Evolutionary conservation across 2,113 vertebrate genomes (phyloP), one percentile per base, ranked within the genome.

Genomic region (Pithys albifrons): DNA sequence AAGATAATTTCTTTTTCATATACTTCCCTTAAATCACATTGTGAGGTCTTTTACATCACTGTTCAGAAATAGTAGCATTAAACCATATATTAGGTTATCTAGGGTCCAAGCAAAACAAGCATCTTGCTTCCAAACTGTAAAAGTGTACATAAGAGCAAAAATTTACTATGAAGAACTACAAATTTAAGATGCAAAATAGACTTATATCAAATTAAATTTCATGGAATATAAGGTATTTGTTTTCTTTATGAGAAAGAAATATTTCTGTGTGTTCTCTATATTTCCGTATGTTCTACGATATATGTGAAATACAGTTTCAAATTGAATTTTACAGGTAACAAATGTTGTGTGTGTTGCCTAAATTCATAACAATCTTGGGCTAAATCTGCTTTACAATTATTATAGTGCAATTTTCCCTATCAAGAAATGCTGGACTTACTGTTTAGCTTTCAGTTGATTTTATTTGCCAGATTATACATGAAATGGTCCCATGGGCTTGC

Each of bases 401-500:
- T 95, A 87, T 74, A 94, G 65, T 82, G 78, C 76, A 95, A 97
- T 98, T 97, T 97, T 96, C 94, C 86, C 95, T 93, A 77, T 76
- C 87, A 91, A 95, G 95, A 95, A 97, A 97, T 95, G 83, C 35
- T 73, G 95, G 96, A 97, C 93, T 97, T 97, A 86, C 95, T 96
- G 95, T 97, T 98, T 98, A 97, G 96, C 96, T 98, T 97, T 97
- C 93, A 96, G 95, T 69, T 97, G 97, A 98, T 97, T 98, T 98
- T 97, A 98, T 98, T 98, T 97, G 95, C 85, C 85, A 96, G 97
- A 97, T 98, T 98, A 97, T 95, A 96, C 87, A 95, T 89, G 96
- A 98, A 98, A 97, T 77, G 93, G 96, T 98, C 98, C 97, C 98
- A 97, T 97, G 98, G 98, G 98, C 93, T 98, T 98, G 65, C 97